Evolutionary conservation across 2,113 vertebrate genomes (phyloP).

Genomic region (Zapus hudsonius): DNA sequence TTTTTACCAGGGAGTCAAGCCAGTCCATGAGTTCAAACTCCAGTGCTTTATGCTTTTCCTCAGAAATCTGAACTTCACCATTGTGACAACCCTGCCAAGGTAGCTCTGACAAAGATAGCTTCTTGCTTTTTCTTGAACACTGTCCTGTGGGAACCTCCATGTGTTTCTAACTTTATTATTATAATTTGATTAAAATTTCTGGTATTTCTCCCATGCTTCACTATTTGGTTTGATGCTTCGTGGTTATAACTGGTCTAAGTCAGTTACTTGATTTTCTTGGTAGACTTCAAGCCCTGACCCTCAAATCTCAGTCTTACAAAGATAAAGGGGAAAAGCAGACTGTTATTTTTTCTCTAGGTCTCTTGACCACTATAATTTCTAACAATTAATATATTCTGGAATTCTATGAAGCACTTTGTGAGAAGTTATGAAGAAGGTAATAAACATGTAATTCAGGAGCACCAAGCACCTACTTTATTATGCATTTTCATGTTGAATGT

Average conservation of each 20-base stretch:
- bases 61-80: neutral
- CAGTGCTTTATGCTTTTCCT: neutral
- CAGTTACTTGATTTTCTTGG: neutral
- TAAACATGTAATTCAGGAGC: neutral
- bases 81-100: neutral
- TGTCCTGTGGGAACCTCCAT: neutral
- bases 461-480: neutral
- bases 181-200: neutral
- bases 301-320: constrained; percentile 14
- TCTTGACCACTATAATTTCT: neutral
- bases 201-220: neutral
- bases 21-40: neutral
- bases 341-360: neutral
- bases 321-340: neutral
- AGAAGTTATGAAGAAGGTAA: neutral
- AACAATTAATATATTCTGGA: neutral
- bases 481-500: neutral
- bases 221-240: neutral
- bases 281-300: neutral
- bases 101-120: neutral
- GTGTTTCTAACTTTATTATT: neutral
- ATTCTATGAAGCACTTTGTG: neutral
- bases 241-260: neutral
- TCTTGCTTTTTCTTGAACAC: neutral
- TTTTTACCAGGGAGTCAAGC: neutral